Conservation (phyloP, 2,888 invertebrate genomes). For the Sinohyriopsis cumingii region DNA sequence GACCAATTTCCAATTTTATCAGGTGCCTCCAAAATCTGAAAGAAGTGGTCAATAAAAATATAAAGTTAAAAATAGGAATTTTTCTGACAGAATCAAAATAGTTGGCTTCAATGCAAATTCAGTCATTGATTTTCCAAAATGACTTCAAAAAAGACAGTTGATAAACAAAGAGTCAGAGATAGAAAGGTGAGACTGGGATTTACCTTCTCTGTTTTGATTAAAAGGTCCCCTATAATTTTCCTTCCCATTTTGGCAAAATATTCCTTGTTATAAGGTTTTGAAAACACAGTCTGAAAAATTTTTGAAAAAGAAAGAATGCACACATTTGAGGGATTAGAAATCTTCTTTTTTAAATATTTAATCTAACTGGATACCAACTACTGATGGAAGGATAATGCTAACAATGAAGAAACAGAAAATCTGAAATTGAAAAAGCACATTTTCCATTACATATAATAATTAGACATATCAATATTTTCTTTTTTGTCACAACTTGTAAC, state of each 20-base stretch:
- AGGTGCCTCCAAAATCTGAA: too few relatives aligned
- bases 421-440: too few relatives aligned
- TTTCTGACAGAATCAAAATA: background rate
- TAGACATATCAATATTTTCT: too few relatives aligned
- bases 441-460: too few relatives aligned
- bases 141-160: background rate
- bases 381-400: too few relatives aligned
- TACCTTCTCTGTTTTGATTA: constrained; percentile 90
- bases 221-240: constrained; percentile 89
- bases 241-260: constrained; percentile 93
- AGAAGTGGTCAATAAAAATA: too few relatives aligned
- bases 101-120: background rate
- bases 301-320: constrained; percentile 1
- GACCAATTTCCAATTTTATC: too few relatives aligned
- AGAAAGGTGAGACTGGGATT: background rate
- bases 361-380: too few relatives aligned
- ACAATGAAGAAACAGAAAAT: too few relatives aligned
- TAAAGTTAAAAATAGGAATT: too few relatives aligned
- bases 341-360: too few relatives aligned
- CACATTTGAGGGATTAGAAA: background rate
- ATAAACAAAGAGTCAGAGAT: background rate
- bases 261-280: constrained; percentile 79
- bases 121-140: background rate
- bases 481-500: too few relatives aligned
- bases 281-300: constrained; percentile 74